Conservation (phyloP, 2,888 invertebrate genomes). For the Lepetodrilus schrolli region DNA sequence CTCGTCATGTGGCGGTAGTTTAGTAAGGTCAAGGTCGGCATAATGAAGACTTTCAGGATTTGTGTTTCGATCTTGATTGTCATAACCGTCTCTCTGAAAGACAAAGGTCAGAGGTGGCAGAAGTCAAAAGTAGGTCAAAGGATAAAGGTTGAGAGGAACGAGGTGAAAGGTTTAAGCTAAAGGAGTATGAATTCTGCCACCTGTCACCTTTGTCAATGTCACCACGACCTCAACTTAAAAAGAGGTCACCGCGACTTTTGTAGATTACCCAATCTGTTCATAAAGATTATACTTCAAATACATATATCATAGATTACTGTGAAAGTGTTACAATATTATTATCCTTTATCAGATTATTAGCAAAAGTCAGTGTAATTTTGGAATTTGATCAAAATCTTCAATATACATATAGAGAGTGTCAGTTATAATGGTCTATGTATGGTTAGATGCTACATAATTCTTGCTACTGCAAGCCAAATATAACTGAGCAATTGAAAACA, state of each 20-base stretch:
- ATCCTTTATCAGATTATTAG: too few relatives aligned
- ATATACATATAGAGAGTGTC: too few relatives aligned
- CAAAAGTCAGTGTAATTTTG: too few relatives aligned
- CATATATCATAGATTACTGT: too few relatives aligned
- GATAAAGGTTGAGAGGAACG: neutral
- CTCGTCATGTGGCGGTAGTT: neutral
- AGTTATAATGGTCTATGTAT: too few relatives aligned
- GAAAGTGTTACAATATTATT: too few relatives aligned
- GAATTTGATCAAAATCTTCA: too few relatives aligned
- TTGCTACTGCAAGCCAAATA: too few relatives aligned
- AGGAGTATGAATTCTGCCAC: conserved; percentile 18
- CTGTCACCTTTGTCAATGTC: neutral
- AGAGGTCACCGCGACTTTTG: neutral
- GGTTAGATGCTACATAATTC: too few relatives aligned
- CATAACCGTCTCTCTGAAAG: neutral
- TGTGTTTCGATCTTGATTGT: conserved; percentile 3
- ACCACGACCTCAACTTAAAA: neutral
- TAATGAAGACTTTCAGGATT: conserved; percentile 18
- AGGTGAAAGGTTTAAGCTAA: neutral
- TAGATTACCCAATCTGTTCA: too few relatives aligned
- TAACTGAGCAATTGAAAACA: too few relatives aligned
- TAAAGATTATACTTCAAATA: too few relatives aligned
- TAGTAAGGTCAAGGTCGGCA: conserved; percentile 28
- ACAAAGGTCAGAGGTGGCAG: conserved; percentile 25
- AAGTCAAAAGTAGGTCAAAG: neutral